These are phyloP conservation scores for Microtus californicus DNA, from an alignment of 2,797 vertebrate genomes.

Conservation along the genomic window DNA sequence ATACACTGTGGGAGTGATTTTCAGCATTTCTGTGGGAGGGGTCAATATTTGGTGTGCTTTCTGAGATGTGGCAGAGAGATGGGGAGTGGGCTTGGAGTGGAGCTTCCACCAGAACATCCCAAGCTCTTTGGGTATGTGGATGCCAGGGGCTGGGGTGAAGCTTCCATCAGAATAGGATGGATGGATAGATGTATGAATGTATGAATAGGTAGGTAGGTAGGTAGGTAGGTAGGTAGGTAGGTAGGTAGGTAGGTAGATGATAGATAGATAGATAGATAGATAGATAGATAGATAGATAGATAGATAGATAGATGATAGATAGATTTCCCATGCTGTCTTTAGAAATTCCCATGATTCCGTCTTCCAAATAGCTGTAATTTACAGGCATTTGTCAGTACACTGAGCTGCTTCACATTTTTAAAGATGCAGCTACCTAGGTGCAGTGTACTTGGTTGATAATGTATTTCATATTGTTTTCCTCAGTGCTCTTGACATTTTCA, in stretches of 20 bases:
- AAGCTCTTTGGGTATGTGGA: too few species aligned
- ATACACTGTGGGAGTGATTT: too few species aligned
- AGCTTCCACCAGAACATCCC: too few species aligned
- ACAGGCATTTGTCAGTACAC: neutral
- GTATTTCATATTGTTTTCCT: neutral
- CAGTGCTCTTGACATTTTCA: neutral
- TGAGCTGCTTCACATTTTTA: neutral
- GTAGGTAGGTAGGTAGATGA: too few species aligned
- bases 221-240: neutral
- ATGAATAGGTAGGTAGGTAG: neutral
- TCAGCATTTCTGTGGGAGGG: too few species aligned
- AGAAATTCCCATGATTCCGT: neutral
- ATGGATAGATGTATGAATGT: too few species aligned
- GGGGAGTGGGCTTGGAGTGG: too few species aligned
- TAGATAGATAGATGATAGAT: neutral
- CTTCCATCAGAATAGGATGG: too few species aligned
- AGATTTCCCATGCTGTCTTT: neutral
- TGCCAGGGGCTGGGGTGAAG: too few species aligned
- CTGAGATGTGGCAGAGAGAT: too few species aligned
- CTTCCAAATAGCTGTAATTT: neutral
- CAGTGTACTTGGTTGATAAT: neutral
- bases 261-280: too few species aligned
- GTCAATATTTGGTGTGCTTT: too few species aligned
- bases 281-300: neutral
- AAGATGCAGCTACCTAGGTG: neutral